A percentile compares a stretch with the other conserved stretches of the same genome.
Conservation (phyloP, 2,113 vertebrate genomes). For the Donacobius atricapilla region DNA sequence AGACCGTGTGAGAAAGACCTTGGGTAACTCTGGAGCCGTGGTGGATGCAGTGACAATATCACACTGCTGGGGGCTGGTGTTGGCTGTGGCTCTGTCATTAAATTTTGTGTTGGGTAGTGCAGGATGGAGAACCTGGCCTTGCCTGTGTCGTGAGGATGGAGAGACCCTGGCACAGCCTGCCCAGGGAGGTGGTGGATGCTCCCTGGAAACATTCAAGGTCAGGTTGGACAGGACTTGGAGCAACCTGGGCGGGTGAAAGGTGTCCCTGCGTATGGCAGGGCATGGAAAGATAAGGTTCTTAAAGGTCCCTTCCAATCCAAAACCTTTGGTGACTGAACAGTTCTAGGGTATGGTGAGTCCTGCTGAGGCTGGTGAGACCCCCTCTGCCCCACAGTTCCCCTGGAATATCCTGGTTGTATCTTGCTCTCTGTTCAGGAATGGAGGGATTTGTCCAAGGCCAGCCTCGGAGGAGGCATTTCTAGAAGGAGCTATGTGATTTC, state of each 20-base stretch:
- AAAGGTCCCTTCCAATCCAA: background rate
- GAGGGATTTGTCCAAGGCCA: background rate
- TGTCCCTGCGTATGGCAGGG: rapidly evolving
- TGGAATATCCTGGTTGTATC: background rate
- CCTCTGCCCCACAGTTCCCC: background rate
- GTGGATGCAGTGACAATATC: rapidly evolving
- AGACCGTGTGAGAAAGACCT: rapidly evolving
- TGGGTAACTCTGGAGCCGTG: rapidly evolving
- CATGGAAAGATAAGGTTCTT: background rate
- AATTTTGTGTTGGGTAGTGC: rapidly evolving
- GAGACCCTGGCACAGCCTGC: background rate
- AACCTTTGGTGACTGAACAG: background rate
- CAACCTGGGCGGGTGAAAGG: background rate
- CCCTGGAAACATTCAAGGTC: background rate
- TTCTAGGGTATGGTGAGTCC: background rate
- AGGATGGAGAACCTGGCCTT: background rate
- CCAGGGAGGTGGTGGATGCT: background rate
- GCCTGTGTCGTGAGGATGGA: background rate
- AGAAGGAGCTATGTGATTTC: background rate
- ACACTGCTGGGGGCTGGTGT: rapidly evolving
- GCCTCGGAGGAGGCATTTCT: background rate
- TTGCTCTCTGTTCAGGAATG: background rate
- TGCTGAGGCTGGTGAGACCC: background rate
- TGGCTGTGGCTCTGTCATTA: background rate
- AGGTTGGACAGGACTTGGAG: background rate